phyloP scores from a whole-genome alignment of 2,113 vertebrate species.

The Scortum barcoo region DNA sequence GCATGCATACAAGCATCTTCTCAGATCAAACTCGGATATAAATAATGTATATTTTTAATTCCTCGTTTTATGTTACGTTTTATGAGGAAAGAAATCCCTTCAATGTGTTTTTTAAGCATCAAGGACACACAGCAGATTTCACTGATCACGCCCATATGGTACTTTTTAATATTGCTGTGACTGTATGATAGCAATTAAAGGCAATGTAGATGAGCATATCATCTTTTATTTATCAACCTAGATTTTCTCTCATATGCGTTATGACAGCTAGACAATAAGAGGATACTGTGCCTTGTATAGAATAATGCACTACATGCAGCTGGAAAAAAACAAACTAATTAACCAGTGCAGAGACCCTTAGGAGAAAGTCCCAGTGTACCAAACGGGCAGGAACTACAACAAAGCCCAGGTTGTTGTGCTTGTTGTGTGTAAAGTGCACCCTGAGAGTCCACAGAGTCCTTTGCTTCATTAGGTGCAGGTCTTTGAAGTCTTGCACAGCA shows the following conservation, averaged over 20 bases:
- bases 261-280: not conserved
- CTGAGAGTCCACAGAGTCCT: constrained; percentile 44
- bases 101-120: too few species aligned
- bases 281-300: not conserved
- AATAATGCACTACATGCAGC: not conserved
- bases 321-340: not conserved
- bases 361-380: not conserved
- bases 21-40: too few species aligned
- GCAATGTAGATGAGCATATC: not conserved
- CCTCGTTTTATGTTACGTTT: too few species aligned
- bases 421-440: constrained; percentile 25
- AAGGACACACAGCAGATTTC: too few species aligned
- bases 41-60: too few species aligned
- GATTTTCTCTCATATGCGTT: not conserved
- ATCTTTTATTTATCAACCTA: not conserved
- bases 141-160: too few species aligned
- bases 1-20: too few species aligned
- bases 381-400: not conserved
- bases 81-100: too few species aligned
- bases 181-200: not conserved
- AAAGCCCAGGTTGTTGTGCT: constrained; percentile 30
- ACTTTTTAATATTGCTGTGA: not conserved
- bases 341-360: not conserved
- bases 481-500: constrained; percentile 60
- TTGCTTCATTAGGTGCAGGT: constrained; percentile 63